Percentiles rank a stretch among this genome's conserved stretches.
Conservation (phyloP, 53 echinoderm and acorn worm genomes). For the Echinometra lucunter region DNA sequence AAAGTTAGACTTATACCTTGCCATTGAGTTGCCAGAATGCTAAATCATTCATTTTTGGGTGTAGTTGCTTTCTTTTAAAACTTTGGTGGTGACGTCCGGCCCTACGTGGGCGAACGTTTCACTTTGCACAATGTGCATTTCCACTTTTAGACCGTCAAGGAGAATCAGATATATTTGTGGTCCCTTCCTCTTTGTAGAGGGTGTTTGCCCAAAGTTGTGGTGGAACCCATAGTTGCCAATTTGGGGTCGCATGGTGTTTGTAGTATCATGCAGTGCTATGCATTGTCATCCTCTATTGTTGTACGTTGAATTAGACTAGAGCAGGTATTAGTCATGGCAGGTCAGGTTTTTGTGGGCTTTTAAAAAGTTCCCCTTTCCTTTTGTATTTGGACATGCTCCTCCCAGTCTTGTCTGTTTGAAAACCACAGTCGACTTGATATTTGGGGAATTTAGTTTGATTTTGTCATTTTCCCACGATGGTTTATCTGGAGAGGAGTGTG, state of each 20-base stretch:
- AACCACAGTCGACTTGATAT: background rate
- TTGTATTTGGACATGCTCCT: slow-evolving; percentile 20
- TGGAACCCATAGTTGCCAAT: slow-evolving; percentile 3
- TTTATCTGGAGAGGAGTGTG: slow-evolving; percentile 51
- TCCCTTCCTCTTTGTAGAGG: background rate
- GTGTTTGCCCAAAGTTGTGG: slow-evolving; percentile 34
- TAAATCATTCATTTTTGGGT: background rate
- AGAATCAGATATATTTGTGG: slow-evolving; percentile 7
- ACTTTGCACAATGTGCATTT: slow-evolving; percentile 10
- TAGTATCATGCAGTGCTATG: background rate
- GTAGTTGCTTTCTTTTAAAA: background rate
- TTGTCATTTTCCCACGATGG: slow-evolving; percentile 63
- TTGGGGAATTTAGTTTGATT: slow-evolving; percentile 38
- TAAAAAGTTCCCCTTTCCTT: slow-evolving; percentile 27
- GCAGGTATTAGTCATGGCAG: slow-evolving; percentile 10
- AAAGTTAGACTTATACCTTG: too few relatives aligned
- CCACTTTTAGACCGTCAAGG: slow-evolving; percentile 3
- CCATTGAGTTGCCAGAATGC: too few relatives aligned
- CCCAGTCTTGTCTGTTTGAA: slow-evolving; percentile 1
- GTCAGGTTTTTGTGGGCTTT: background rate
- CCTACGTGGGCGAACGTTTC: background rate
- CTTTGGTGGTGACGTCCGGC: slow-evolving; percentile 10
- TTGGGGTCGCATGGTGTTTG: slow-evolving; percentile 33
- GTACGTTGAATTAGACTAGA: background rate
- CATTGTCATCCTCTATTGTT: slow-evolving; percentile 19